Conservation (phyloP, 2,113 vertebrate species). For the Lates calcarifer region DNA sequence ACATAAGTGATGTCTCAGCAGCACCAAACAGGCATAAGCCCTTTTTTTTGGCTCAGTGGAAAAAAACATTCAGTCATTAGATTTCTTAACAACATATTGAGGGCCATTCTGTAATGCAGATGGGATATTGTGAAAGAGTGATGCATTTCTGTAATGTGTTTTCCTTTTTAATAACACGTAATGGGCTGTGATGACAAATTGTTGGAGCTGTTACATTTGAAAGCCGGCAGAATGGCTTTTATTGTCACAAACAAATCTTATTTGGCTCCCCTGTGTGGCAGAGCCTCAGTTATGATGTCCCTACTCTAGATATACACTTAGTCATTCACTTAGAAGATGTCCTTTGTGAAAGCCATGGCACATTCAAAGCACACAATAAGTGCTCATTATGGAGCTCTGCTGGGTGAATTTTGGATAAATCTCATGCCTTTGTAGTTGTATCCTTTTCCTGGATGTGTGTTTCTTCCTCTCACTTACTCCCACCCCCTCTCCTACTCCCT, state of each 20-base stretch:
- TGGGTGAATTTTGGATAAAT: constrained; percentile 47
- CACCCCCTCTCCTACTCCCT: constrained; percentile 21
- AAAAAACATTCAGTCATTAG: constrained; percentile 32
- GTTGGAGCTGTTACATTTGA: constrained; percentile 36
- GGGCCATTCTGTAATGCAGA: constrained; percentile 46
- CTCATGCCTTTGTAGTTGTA: constrained; percentile 36
- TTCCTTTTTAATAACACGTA: constrained; percentile 43
- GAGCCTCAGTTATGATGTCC: constrained; percentile 33
- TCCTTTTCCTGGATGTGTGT: constrained; percentile 38
- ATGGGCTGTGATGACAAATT: constrained; percentile 60
- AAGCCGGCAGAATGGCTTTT: constrained; percentile 38
- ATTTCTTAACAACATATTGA: constrained; percentile 32
- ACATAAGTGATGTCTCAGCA: constrained; percentile 46
- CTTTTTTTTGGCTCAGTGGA: background rate
- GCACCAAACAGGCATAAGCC: constrained; percentile 22
- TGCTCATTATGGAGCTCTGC: constrained; percentile 34
- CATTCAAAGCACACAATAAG: constrained; percentile 45
- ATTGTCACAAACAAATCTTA: constrained; percentile 53
- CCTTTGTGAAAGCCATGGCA: constrained; percentile 27
- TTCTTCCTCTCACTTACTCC: constrained; percentile 27
- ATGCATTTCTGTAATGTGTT: constrained; percentile 35
- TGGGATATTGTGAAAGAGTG: constrained; percentile 37
- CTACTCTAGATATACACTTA: constrained; percentile 25
- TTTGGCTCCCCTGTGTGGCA: constrained; percentile 27
- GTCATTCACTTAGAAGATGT: constrained; percentile 34